Evolutionary conservation across 1,140 invertebrate species (phyloP), one percentile per base, ranked within the genome.

Genomic region (Papilio machaon): DNA sequence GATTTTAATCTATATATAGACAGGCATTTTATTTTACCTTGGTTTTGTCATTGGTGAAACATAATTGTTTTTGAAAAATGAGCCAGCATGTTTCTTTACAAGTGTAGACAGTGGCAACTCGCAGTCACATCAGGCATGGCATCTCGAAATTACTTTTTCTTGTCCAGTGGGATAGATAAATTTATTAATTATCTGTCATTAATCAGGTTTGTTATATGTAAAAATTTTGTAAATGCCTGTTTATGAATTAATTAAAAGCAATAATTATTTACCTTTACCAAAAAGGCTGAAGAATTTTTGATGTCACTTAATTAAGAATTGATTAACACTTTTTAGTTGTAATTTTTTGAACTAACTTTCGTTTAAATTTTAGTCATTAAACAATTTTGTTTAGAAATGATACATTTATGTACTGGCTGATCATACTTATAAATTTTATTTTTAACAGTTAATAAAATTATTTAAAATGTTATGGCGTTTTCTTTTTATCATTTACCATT

Each of bases 371-470:
- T 52, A 52, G 49, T 52, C 15, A 17, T 52, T 6, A 17, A 52
- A 52, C 13, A 6, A 52, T 60, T 60, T 60, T 64, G 9, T 64
- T 13, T 64, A 30, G 9, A 64, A 64, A 64, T 64, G 2, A 64
- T 30, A 64, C 23, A 64, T 64, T 60, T 30, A 35, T 76, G 49
- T 47, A 54, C 49, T 58, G 74, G 74, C 49, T 76, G 74, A 76
- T 58, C 47, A 76, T 35, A 52, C 49, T 54, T 76, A 64, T 75
- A 47, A 75, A 76, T 54, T 76, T 76, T 76, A 52, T 76, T 52
- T 76, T 58, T 35, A 58, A 76, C 47, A 30, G 47, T 76, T 54
- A 76, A 76, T 76, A 76, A 76, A 76, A 52, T 35, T 73, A 38
- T 73, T 38, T 19, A 43, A 43, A 73, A 73, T 43, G 70, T 73